Percentiles rank a stretch among this genome's conserved stretches.
Conservation (phyloP, 1,140 invertebrate genomes). For the Drosophila repleta region DNA sequence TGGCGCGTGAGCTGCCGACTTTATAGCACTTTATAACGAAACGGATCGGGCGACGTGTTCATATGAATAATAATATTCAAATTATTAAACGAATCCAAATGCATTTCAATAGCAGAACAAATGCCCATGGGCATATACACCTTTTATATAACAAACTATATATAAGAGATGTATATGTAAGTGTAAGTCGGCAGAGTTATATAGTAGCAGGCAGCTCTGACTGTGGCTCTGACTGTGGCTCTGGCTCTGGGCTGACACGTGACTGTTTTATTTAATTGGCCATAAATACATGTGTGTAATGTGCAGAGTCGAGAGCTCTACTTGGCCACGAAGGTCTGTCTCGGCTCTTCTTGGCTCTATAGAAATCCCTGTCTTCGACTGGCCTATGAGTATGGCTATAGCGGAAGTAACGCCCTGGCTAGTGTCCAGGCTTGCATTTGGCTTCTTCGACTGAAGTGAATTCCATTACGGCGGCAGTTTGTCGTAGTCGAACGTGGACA, state of each 20-base stretch:
- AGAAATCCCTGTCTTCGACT: neutral
- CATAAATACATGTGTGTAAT: constrained; percentile 70
- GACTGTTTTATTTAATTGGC: constrained; percentile 73
- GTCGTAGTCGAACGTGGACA: constrained; percentile 50
- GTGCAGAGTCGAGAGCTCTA: constrained; percentile 27
- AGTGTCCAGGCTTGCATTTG: constrained; percentile 12
- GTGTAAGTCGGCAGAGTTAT: constrained; percentile 44
- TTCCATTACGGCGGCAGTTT: constrained; percentile 30
- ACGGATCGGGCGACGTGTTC: constrained; percentile 59
- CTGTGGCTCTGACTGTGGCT: no score
- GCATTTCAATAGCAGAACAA: no score
- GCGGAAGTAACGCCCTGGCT: constrained; percentile 20
- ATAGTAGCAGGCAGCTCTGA: constrained; percentile 23
- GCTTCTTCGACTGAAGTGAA: constrained; percentile 23
- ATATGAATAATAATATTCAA: constrained; percentile 81
- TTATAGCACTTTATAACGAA: constrained; percentile 48
- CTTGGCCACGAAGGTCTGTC: constrained; percentile 6
- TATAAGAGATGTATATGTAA: constrained; percentile 25
- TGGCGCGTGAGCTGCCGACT: constrained; percentile 48
- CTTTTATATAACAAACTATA: constrained; percentile 1
- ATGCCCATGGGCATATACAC: neutral
- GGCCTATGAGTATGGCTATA: neutral
- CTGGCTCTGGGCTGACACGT: constrained; percentile 60
- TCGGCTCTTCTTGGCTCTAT: neutral
- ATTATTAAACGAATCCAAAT: constrained; percentile 23